phyloP scores from a whole-genome alignment of 2,113 vertebrate species.

The Pimephales promelas region DNA sequence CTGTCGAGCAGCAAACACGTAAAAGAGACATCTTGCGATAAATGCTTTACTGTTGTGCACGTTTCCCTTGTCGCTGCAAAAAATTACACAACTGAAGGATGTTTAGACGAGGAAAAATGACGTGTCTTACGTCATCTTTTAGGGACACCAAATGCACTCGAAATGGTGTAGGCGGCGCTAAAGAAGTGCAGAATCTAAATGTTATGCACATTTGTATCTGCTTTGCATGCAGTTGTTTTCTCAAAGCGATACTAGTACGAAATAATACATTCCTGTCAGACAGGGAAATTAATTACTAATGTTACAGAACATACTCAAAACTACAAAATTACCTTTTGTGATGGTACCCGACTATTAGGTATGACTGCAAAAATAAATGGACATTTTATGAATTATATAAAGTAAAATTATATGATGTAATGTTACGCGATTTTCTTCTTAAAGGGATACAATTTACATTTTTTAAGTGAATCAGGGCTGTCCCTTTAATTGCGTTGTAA shows the following conservation, averaged over 20 bases:
- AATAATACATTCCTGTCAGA: not conserved
- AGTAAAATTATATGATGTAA: not conserved
- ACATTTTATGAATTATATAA: not conserved
- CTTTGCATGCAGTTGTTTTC: not conserved
- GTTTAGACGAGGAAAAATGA: conserved; percentile 43
- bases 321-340: not conserved
- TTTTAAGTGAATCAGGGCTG: no score
- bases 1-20: conserved; percentile 1
- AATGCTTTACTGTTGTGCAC: not conserved
- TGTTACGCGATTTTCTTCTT: not conserved
- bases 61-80: not conserved
- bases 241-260: not conserved
- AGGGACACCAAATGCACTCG: conserved; percentile 46
- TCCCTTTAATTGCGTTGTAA: not conserved
- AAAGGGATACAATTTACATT: no score
- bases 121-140: conserved; percentile 55
- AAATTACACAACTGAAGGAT: conserved; percentile 48
- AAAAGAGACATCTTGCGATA: conserved; percentile 61
- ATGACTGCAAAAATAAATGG: not conserved
- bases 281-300: no score
- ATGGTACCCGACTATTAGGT: not conserved
- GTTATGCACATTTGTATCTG: not conserved
- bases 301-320: not conserved
- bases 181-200: not conserved
- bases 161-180: not conserved